phyloP scores from a whole-genome alignment of 2,888 invertebrate species.

The Limnephilus rhombicus region DNA sequence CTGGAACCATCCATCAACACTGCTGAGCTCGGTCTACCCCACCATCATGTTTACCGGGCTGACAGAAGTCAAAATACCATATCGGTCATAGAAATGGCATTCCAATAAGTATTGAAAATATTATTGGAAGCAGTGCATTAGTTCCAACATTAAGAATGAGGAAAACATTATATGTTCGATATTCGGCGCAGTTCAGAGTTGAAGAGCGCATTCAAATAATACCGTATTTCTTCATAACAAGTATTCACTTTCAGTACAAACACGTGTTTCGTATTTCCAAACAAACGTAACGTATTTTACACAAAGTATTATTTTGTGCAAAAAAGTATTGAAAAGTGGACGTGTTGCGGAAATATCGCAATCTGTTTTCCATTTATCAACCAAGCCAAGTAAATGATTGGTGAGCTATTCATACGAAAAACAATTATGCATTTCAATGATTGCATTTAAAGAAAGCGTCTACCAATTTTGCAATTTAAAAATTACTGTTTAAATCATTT shows the following conservation, averaged over 20 bases:
- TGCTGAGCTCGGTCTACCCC: no score
- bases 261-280: neutral
- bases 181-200: neutral
- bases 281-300: neutral
- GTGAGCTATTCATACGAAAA: conserved; percentile 2
- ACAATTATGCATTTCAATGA: neutral
- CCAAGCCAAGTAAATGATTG: neutral
- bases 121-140: no score
- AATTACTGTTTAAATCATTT: neutral
- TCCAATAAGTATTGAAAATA: no score
- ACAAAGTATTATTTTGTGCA: neutral
- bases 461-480: neutral
- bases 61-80: no score
- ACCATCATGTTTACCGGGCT: no score
- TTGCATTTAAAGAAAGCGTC: neutral
- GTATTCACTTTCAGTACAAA: neutral
- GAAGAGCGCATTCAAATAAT: neutral
- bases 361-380: conserved; percentile 16
- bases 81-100: no score
- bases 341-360: conserved; percentile 15
- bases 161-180: neutral
- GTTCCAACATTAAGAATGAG: neutral
- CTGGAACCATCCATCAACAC: no score
- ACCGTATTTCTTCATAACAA: neutral
- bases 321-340: conserved; percentile 33